These are phyloP conservation scores for Drosophila nigrodunni DNA, from an alignment of 1,140 invertebrate species.

Conservation along the genomic window DNA sequence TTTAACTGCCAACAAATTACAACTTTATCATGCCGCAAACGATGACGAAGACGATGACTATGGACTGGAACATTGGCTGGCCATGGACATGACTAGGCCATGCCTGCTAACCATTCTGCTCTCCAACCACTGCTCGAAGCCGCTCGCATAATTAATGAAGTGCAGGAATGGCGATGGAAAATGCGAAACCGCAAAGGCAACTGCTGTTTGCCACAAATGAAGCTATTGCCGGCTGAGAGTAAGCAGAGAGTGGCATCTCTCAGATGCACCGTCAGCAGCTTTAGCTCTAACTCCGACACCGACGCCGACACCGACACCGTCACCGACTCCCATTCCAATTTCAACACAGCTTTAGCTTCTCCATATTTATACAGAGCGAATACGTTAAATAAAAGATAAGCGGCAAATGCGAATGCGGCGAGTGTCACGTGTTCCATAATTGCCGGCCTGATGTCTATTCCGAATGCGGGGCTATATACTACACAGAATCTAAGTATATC, in stretches of 20 bases:
- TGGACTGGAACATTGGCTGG: constrained; percentile 38
- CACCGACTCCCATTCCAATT: constrained; percentile 8
- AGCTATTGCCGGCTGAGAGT: constrained; percentile 61
- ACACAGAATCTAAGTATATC: not conserved
- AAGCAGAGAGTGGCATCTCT: constrained; percentile 19
- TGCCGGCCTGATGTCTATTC: constrained; percentile 25
- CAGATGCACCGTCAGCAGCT: not conserved
- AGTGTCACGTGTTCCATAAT: constrained; percentile 72
- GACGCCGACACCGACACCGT: not conserved
- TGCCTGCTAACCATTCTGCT: constrained; percentile 9
- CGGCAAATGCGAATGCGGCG: constrained; percentile 58
- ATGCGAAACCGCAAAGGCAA: constrained; percentile 9
- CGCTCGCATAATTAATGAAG: constrained; percentile 81
- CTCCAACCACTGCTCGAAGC: constrained; percentile 15
- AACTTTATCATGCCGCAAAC: constrained; percentile 81
- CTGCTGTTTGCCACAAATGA: constrained; percentile 63
- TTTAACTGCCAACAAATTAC: constrained; percentile 83
- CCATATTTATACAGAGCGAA: constrained; percentile 80
- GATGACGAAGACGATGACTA: constrained; percentile 40
- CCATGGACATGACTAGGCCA: constrained; percentile 28
- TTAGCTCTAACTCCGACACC: constrained; percentile 7
- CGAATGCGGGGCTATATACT: not conserved
- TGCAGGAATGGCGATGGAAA: constrained; percentile 59
- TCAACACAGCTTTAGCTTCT: constrained; percentile 39
- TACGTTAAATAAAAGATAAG: constrained; percentile 83